phyloP scores from a whole-genome alignment of 2,113 vertebrate genomes.

The Eulacestoma nigropectus region DNA sequence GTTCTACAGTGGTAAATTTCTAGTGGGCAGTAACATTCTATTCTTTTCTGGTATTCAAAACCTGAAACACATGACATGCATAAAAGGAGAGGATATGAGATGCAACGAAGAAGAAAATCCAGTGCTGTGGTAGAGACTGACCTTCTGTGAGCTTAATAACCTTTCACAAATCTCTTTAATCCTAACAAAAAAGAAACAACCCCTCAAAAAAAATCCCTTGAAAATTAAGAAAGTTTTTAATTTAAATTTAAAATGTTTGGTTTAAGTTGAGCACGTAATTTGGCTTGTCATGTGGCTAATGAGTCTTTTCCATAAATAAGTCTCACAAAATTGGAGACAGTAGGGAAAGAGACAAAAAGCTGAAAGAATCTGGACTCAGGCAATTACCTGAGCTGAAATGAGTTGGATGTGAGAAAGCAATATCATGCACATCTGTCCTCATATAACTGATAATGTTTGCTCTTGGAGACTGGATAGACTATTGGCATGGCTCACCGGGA shows the following conservation, averaged over 20 bases:
- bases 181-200: neutral
- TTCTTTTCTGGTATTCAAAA: neutral
- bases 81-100: neutral
- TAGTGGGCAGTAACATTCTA: neutral
- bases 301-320: neutral
- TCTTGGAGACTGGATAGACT: neutral
- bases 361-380: neutral
- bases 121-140: neutral
- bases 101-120: neutral
- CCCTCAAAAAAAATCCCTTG: neutral
- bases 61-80: neutral
- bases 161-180: neutral
- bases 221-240: neutral
- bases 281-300: neutral
- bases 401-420: neutral
- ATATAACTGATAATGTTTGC: neutral
- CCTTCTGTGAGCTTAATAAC: neutral
- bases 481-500: neutral
- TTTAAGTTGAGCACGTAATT: neutral
- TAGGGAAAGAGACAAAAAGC: neutral
- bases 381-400: neutral
- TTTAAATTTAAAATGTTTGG: neutral
- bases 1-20: neutral
- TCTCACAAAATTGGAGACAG: neutral
- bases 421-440: neutral